These are phyloP conservation scores for Mesoligia furuncula DNA, from an alignment of 2,888 invertebrate genomes.

Conservation along the genomic window DNA sequence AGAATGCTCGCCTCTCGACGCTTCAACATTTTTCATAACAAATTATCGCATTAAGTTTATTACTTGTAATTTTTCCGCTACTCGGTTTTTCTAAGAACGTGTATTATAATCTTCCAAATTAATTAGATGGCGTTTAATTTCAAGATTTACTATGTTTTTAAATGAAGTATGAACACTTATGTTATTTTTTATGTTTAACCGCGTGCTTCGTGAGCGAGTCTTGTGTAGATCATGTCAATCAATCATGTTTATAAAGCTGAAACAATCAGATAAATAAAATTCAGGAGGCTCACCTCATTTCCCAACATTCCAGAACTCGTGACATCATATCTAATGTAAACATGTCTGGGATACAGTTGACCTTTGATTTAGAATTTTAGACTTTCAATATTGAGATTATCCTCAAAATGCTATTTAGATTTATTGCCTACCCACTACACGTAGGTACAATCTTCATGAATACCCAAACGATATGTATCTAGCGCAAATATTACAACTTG, in stretches of 20 bases:
- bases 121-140: slow-evolving; percentile 71
- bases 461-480: slow-evolving; percentile 52
- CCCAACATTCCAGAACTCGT: slow-evolving; percentile 64
- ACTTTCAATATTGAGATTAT: slow-evolving; percentile 52
- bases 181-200: slow-evolving; percentile 28
- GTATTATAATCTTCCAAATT: slow-evolving; percentile 66
- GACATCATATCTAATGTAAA: slow-evolving; percentile 65
- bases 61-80: slow-evolving; percentile 67
- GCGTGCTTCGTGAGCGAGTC: not conserved
- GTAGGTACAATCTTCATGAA: slow-evolving; percentile 40
- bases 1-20: slow-evolving; percentile 49
- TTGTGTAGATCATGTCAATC: slow-evolving; percentile 3
- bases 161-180: slow-evolving; percentile 18
- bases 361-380: slow-evolving; percentile 67
- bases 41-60: slow-evolving; percentile 68
- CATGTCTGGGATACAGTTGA: slow-evolving; percentile 64
- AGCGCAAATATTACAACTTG: slow-evolving; percentile 48
- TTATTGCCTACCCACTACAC: slow-evolving; percentile 35
- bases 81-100: slow-evolving; percentile 61
- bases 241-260: slow-evolving; percentile 31
- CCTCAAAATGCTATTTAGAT: slow-evolving; percentile 54
- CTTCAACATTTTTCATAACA: slow-evolving; percentile 63
- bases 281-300: slow-evolving; percentile 56
- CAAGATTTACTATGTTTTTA: slow-evolving; percentile 56
- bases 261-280: slow-evolving; percentile 55